These are phyloP conservation scores for Archaeoteleia sp. DNA, from an alignment of 2,888 invertebrate genomes.

Conservation along the genomic window DNA sequence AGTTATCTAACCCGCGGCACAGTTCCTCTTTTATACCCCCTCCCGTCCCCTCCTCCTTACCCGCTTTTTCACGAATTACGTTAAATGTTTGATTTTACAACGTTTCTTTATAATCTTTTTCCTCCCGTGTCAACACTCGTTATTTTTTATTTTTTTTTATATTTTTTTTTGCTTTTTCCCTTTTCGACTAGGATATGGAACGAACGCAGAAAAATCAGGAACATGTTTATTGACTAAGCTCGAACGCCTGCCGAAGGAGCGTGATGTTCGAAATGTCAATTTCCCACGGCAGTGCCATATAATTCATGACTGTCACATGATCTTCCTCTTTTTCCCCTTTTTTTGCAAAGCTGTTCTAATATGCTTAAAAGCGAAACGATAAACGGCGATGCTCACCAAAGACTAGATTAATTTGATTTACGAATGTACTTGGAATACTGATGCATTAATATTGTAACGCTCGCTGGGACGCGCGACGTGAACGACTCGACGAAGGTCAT, in stretches of 20 bases:
- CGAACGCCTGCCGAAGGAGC: conserved; percentile 55
- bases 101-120: too few relatives aligned
- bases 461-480: neutral
- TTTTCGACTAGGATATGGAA: conserved; percentile 58
- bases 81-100: too few relatives aligned
- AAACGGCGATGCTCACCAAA: conserved; percentile 66
- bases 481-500: conserved; percentile 3
- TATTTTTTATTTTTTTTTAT: conserved; percentile 9
- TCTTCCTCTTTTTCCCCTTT: conserved; percentile 9
- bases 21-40: too few relatives aligned
- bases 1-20: conserved; percentile 56
- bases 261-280: conserved; percentile 40
- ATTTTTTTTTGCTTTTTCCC: conserved; percentile 10
- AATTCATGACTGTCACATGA: conserved; percentile 34
- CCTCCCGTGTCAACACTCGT: too few relatives aligned
- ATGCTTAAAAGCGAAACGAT: conserved; percentile 51
- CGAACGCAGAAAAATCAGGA: conserved; percentile 62
- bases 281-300: conserved; percentile 49
- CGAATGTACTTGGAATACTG: conserved; percentile 70
- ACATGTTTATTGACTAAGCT: conserved; percentile 62
- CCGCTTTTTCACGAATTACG: too few relatives aligned
- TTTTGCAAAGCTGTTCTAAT: conserved; percentile 37
- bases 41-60: too few relatives aligned
- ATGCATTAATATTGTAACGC: conserved; percentile 35
- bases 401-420: conserved; percentile 75